Evolutionary conservation across 1,140 invertebrate species (phyloP).

Genomic region (Battus philenor): DNA sequence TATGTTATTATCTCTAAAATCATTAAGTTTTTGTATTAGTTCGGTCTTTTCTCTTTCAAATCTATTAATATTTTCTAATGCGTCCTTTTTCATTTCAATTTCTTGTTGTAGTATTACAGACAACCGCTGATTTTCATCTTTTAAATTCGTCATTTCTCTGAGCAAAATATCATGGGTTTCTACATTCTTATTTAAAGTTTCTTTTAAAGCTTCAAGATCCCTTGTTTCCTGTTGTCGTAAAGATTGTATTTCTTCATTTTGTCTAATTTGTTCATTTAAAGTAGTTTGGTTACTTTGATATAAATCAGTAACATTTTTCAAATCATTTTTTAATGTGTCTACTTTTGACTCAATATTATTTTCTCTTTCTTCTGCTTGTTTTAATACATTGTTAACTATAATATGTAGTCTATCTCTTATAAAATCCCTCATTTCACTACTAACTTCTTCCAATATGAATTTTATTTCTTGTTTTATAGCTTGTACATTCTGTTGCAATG

Average conservation of each 20-base stretch:
- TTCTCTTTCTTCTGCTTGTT: conserved; percentile 20
- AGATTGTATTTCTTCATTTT: conserved; percentile 31
- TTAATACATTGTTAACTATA: conserved; percentile 19
- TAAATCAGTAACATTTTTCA: conserved; percentile 24
- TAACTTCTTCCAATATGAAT: conserved; percentile 29
- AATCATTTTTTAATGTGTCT: conserved; percentile 29
- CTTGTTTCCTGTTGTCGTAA: conserved; percentile 23
- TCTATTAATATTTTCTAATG: conserved; percentile 17
- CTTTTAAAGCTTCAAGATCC: conserved; percentile 32
- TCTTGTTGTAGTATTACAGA: conserved; percentile 21
- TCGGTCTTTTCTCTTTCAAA: conserved; percentile 21
- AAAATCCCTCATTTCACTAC: conserved; percentile 17
- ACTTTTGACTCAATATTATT: conserved; percentile 34
- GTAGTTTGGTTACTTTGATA: conserved; percentile 22
- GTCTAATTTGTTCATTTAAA: conserved; percentile 19
- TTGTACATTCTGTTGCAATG: conserved; percentile 20
- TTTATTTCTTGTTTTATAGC: conserved; percentile 19
- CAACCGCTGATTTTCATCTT: conserved; percentile 33
- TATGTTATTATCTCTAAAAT: conserved; percentile 17
- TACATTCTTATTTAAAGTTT: conserved; percentile 25
- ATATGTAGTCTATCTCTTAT: conserved; percentile 28
- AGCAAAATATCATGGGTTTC: conserved; percentile 28
- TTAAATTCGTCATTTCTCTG: conserved; percentile 31
- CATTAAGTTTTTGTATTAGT: conserved; percentile 17
- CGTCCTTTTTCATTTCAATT: conserved; percentile 14